Base-by-base conservation (phyloP, 2,888 invertebrate genomes). In the Eupelmus urozonus region DNA sequence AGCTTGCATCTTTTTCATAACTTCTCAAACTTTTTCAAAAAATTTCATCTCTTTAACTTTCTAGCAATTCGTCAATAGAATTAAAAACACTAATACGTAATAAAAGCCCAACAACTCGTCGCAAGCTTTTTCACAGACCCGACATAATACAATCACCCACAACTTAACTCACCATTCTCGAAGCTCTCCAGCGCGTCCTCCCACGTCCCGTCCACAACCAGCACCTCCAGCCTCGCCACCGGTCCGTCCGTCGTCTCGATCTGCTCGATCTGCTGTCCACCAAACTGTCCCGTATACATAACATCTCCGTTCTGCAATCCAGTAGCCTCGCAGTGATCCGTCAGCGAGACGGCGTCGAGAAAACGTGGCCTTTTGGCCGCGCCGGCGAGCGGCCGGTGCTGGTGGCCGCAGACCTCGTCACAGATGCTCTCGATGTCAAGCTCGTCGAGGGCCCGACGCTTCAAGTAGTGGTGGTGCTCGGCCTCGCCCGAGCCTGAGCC, bases 181-280 rank as follows among this genome's bases (percentile, higher is more conserved):
- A 86, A 85, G 29, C 85, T 86, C 13, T 87, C 88, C 23, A 79
- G 42, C 1, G 78, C 76, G 0, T 81, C 74, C 9, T 86, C 86
- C 87, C 87, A 87, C 34, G 84, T 87, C 5, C 87, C 88, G 25
- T 89, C 89, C 11, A 89, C 89, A 3, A 89, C 87, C 16, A 89
- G 83, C 0, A 89, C 89, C 71, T 89, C 89, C 27, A 89, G 79
- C 78, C 87, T 85, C 0, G 89, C 83, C 7, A 89, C 83, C 0
- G 88, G 84, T 4, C 83, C 82, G 0, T 85, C 84, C 0, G 74
- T 20, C 20, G 67, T 83, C 20, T 82, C 82, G 1, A 45, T 78
- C 3, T 84, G 82, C 11, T 84, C 83, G 62, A 18, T 84, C 20
- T 67, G 62, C 16, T 59, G 51, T 4, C 63, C 83, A 23, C 83